Evolutionary conservation across 2,113 vertebrate species (phyloP).

Genomic region (Chloebia gouldiae): DNA sequence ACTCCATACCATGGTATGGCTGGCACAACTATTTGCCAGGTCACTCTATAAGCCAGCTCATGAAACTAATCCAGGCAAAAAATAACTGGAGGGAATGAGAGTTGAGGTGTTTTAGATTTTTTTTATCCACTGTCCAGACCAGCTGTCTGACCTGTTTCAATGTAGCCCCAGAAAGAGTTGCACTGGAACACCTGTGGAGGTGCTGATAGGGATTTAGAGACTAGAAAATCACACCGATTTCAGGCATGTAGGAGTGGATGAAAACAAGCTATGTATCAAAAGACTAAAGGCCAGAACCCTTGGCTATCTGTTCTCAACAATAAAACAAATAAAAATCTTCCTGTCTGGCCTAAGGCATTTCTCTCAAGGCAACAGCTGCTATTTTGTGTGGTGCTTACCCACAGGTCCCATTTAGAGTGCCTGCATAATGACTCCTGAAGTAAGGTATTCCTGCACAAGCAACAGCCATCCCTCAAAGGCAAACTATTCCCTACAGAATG

Average conservation of each 20-base stretch:
- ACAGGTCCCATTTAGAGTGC: not conserved
- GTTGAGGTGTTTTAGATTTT: not conserved
- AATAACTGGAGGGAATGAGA: not conserved
- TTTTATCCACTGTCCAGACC: not conserved
- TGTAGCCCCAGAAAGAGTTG: not conserved
- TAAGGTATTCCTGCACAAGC: not conserved
- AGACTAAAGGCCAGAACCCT: not conserved
- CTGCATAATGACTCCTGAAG: not conserved
- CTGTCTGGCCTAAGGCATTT: not conserved
- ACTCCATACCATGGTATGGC: not conserved
- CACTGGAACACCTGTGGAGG: not conserved
- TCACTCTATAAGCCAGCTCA: not conserved
- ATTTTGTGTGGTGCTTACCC: not conserved
- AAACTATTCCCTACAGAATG: not conserved
- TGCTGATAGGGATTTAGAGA: not conserved
- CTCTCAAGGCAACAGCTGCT: not conserved
- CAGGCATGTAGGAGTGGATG: not conserved
- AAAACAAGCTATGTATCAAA: not conserved
- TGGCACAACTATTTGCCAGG: not conserved
- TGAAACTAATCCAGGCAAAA: conserved; percentile 18
- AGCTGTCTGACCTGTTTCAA: not conserved
- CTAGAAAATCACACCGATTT: not conserved
- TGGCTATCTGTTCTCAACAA: not conserved
- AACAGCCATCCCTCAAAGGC: not conserved
- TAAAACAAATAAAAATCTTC: not conserved